A percentile compares a stretch with the other conserved stretches of the same genome.
These are phyloP conservation scores for Adelognathus sp. DNA, from an alignment of 2,888 invertebrate species.

Conservation along the genomic window DNA sequence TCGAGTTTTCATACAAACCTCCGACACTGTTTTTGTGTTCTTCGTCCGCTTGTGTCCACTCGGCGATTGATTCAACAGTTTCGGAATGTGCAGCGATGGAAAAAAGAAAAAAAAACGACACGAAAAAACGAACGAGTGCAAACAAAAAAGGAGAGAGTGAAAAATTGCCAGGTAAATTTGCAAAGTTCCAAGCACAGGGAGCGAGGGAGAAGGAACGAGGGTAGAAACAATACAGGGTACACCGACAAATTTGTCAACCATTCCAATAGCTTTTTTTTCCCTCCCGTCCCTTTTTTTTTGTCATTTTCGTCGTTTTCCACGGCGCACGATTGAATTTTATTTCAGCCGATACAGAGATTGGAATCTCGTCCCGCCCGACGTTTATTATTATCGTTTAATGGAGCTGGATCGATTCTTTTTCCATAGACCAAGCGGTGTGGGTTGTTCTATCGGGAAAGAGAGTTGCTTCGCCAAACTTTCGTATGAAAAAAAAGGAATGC, in stretches of 20 bases:
- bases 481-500: too few species aligned
- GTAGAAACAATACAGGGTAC: background rate
- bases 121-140: background rate
- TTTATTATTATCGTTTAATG: constrained; percentile 4
- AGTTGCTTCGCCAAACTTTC: too few species aligned
- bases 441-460: too few species aligned
- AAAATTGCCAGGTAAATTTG: constrained; percentile 45
- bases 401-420: background rate
- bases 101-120: background rate
- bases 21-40: background rate
- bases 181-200: background rate
- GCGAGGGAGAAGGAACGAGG: background rate
- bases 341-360: background rate
- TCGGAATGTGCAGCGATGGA: constrained; percentile 9
- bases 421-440: too few species aligned
- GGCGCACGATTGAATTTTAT: background rate
- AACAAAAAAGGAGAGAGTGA: background rate
- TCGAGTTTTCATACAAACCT: background rate
- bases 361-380: background rate
- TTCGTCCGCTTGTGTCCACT: constrained; percentile 12
- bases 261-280: background rate
- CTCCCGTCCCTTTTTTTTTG: background rate
- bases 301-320: background rate
- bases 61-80: constrained; percentile 51
- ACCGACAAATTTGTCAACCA: background rate